Conservation (phyloP, 2,888 invertebrate genomes). For the Diarsia dahlii region DNA sequence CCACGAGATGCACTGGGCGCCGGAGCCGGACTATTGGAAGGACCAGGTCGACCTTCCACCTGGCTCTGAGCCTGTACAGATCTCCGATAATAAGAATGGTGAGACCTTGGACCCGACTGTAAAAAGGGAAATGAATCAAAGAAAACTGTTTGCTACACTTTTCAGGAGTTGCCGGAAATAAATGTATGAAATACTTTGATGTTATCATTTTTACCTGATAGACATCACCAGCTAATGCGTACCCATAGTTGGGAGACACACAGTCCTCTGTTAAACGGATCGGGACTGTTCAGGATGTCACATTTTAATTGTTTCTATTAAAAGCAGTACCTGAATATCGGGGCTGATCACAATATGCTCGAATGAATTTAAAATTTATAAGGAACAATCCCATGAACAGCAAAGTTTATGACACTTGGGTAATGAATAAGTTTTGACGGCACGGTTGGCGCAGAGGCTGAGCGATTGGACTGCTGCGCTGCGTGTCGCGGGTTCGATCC, state of each 20-base stretch:
- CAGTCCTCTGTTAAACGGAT: background rate
- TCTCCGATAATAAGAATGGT: background rate
- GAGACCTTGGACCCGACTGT: background rate
- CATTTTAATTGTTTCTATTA: background rate
- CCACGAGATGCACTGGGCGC: slow-evolving; percentile 51
- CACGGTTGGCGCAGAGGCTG: too few relatives aligned
- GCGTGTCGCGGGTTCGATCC: too few relatives aligned
- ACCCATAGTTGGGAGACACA: background rate
- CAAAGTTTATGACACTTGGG: too few relatives aligned
- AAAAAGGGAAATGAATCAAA: background rate
- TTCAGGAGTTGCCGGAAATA: slow-evolving; percentile 29
- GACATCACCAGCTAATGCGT: background rate
- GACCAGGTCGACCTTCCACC: background rate
- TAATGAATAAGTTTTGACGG: too few relatives aligned
- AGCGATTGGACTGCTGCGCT: too few relatives aligned
- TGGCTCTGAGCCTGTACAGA: background rate
- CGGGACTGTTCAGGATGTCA: background rate
- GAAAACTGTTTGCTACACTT: slow-evolving; percentile 11
- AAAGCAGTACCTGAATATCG: background rate
- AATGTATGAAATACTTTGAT: slow-evolving; percentile 7
- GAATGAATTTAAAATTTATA: too few relatives aligned
- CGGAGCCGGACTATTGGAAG: slow-evolving; percentile 40
- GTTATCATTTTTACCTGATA: slow-evolving; percentile 1
- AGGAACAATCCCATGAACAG: too few relatives aligned
- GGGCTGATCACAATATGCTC: too few relatives aligned